Base-by-base conservation (phyloP, 1,140 invertebrate species). In the Coptotermes formosanus region DNA sequence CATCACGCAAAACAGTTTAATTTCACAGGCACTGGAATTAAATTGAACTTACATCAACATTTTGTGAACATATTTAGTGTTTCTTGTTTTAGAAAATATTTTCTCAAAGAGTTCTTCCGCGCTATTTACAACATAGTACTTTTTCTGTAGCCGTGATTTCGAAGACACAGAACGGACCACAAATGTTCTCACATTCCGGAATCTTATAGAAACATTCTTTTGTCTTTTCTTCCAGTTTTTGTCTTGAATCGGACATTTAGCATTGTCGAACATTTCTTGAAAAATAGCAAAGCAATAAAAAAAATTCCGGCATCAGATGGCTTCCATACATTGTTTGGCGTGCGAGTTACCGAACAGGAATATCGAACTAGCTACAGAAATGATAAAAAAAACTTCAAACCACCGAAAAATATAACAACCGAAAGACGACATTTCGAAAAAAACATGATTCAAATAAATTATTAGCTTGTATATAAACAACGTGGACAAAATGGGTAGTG, bases 181-280 rank as follows among this genome's bases (percentile, higher is more conserved):
- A 75, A 75, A 75, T 75, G n/a, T 75, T 30, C 25, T 30, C 3
- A 30, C 25, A 75, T 75, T 30, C n/a, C 64, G n/a, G 64, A 75
- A n/a, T 30, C 64, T 75, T 30, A n/a, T 2, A 75, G 25, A 75
- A 75, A 75, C 64, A 75, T 75, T 75, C 64, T 75, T 75, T 75
- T 75, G 64, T 75, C 64, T 75, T 75, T 75, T 75, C 64, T 8
- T 12, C 30, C n/a, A 75, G 64, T 75, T 75, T 75, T 75, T 75
- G 64, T 30, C 64, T 64, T 12, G 64, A 75, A 75, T 75, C 64
- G n/a, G 64, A 8, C 64, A 19, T 75, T 75, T 30, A 75, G 64
- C 25, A 30, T n/a, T 75, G 64, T 75, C 64, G 64, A 75, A 75
- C 64, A 75, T 75, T 75, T 75, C 64, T 75, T 75, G 25, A 75